Conservation (phyloP, 2,888 invertebrate species). For the Diogma glabrata region DNA sequence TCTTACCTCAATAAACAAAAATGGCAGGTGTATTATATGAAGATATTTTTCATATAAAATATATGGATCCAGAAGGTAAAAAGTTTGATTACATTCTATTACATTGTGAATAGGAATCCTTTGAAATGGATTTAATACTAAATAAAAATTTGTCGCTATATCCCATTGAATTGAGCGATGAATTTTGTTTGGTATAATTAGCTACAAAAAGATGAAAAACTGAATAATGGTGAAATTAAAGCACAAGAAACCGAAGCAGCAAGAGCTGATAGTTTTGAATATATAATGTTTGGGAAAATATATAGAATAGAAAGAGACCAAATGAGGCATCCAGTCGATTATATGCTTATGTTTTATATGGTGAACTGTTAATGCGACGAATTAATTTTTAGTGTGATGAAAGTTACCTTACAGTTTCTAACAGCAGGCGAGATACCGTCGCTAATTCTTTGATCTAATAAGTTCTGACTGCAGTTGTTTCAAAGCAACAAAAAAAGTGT, state of each 20-base stretch:
- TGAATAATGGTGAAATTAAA: conserved; percentile 88
- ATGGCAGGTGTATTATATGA: conserved; percentile 93
- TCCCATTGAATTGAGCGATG: too few species aligned
- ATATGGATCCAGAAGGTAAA: conserved; percentile 98
- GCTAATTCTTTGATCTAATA: too few species aligned
- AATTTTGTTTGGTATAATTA: conserved; percentile 81
- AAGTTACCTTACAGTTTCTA: too few species aligned
- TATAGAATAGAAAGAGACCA: conserved; percentile 89
- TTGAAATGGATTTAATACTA: conserved; percentile 98
- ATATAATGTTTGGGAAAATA: conserved; percentile 87
- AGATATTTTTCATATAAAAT: conserved; percentile 98
- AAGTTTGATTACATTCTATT: too few species aligned
- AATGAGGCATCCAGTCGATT: conserved; percentile 76
- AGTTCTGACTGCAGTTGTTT: too few species aligned
- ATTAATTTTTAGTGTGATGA: too few species aligned
- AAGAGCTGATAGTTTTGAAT: conserved; percentile 94
- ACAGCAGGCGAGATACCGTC: too few species aligned
- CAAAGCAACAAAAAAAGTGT: too few species aligned
- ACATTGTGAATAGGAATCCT: conserved; percentile 98
- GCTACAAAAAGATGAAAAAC: conserved; percentile 41
- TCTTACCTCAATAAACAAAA: too few species aligned
- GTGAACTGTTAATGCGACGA: conserved; percentile 91
- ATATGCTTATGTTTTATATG: conserved; percentile 94
- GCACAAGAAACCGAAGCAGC: conserved; percentile 79
- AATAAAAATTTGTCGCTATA: conserved; percentile 98